Evolutionary conservation across 2,113 vertebrate species (phyloP).

Genomic region (Hemicordylus capensis): DNA sequence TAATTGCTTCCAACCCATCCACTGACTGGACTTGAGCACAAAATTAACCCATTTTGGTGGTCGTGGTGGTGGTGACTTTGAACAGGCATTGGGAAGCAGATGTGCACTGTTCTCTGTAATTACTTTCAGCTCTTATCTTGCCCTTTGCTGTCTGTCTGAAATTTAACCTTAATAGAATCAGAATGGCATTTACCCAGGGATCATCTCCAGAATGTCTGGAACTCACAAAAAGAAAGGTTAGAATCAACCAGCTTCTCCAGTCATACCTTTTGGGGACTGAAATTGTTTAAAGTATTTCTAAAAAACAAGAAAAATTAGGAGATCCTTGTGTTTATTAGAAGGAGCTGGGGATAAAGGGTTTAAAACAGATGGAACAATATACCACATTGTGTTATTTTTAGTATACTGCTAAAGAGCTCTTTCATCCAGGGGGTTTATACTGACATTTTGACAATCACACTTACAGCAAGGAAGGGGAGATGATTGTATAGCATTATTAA

Average conservation of each 20-base stretch:
- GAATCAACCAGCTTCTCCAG: slow-evolving; percentile 31
- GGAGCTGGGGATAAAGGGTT: neutral
- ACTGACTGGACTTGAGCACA: slow-evolving; percentile 29
- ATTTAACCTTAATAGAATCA: slow-evolving; percentile 67
- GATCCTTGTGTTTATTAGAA: neutral
- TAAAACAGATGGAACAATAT: neutral
- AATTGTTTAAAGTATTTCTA: slow-evolving; percentile 43
- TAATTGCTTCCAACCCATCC: slow-evolving; percentile 41
- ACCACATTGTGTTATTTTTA: neutral
- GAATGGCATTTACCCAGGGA: slow-evolving; percentile 37
- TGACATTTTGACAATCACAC: neutral
- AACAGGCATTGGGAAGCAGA: slow-evolving; percentile 53
- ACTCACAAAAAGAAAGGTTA: slow-evolving; percentile 61
- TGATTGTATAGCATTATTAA: neutral
- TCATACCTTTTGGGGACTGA: slow-evolving; percentile 16
- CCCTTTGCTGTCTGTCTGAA: slow-evolving; percentile 65
- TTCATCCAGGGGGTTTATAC: neutral
- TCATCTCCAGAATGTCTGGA: slow-evolving; percentile 46
- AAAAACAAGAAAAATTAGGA: slow-evolving; percentile 39
- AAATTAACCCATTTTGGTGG: slow-evolving; percentile 42
- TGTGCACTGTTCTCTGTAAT: slow-evolving; percentile 57
- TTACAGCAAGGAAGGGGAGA: neutral
- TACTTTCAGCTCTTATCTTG: slow-evolving; percentile 60
- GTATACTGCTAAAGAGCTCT: neutral
- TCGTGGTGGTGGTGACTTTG: slow-evolving; percentile 36